A percentile compares a stretch with the other conserved stretches of the same genome.
Conservation (phyloP, 2,888 invertebrate genomes). For the Hyalella azteca region DNA sequence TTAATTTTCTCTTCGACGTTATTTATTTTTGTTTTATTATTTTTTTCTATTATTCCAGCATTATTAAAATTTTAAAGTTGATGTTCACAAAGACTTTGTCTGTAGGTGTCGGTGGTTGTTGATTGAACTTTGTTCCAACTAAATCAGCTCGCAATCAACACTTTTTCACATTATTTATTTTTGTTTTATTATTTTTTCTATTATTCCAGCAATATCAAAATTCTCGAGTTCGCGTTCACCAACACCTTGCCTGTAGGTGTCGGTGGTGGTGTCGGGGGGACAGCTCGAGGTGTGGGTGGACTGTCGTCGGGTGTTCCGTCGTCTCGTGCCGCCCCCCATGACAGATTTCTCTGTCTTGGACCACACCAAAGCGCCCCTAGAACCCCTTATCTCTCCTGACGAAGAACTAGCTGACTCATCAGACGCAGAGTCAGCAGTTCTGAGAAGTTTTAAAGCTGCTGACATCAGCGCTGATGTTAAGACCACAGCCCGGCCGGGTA, state of each 20-base stretch:
- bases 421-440: background rate
- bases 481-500: constrained; percentile 58
- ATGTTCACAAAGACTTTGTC: too few species aligned
- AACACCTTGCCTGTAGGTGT: constrained; percentile 69
- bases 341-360: constrained; percentile 66
- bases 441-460: background rate
- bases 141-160: too few species aligned
- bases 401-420: constrained; percentile 38
- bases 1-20: too few species aligned
- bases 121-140: too few species aligned
- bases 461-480: background rate
- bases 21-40: too few species aligned
- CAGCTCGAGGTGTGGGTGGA: constrained; percentile 81
- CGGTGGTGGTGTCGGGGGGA: constrained; percentile 81
- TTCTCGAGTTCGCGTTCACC: background rate
- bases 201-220: background rate
- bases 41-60: too few species aligned
- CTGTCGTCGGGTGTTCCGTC: constrained; percentile 84
- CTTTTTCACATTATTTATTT: too few species aligned
- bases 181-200: too few species aligned
- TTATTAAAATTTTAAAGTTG: too few species aligned
- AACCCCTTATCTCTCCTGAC: constrained; percentile 47
- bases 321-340: constrained; percentile 73
- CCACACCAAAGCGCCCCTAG: constrained; percentile 42
- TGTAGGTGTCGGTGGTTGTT: too few species aligned